phyloP scores from a whole-genome alignment of 2,113 vertebrate genomes.

The Sciurus niger region DNA sequence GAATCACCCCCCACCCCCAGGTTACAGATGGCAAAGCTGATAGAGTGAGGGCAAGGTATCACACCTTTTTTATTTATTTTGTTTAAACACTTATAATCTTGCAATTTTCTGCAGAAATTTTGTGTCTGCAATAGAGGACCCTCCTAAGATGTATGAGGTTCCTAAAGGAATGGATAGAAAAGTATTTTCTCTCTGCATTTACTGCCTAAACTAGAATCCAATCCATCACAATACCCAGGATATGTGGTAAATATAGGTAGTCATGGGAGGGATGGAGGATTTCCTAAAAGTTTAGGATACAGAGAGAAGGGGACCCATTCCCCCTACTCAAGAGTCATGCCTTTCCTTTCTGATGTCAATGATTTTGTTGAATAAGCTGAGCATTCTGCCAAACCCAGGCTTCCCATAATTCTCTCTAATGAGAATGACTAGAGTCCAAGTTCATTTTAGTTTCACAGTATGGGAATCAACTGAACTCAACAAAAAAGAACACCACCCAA shows the following conservation, averaged over 20 bases:
- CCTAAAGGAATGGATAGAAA: not conserved
- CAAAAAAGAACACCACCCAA: conserved; percentile 71
- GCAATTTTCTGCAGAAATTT: not conserved
- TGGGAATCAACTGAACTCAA: not conserved
- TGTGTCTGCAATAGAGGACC: not conserved
- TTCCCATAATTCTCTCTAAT: conserved; percentile 77
- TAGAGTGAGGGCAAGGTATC: not conserved
- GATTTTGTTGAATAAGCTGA: conserved; percentile 78
- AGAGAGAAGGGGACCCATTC: not conserved
- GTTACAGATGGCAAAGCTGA: not conserved
- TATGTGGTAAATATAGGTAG: not conserved
- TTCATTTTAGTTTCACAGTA: conserved; percentile 81
- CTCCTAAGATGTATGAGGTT: not conserved
- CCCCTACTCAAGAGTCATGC: not conserved
- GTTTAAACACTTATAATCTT: not conserved
- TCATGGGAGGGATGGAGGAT: not conserved
- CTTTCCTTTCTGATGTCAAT: conserved; percentile 67
- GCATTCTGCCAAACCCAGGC: conserved; percentile 67
- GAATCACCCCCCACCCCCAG: not conserved
- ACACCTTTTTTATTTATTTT: not conserved
- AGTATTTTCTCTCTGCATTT: not conserved
- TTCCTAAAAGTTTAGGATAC: not conserved
- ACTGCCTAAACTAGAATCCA: not conserved
- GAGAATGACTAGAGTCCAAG: conserved; percentile 77
- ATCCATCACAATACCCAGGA: not conserved